Percentiles rank a stretch among this genome's conserved stretches.
phyloP scores from a whole-genome alignment of 2,797 vertebrate species.

The Acridotheres tristis region DNA sequence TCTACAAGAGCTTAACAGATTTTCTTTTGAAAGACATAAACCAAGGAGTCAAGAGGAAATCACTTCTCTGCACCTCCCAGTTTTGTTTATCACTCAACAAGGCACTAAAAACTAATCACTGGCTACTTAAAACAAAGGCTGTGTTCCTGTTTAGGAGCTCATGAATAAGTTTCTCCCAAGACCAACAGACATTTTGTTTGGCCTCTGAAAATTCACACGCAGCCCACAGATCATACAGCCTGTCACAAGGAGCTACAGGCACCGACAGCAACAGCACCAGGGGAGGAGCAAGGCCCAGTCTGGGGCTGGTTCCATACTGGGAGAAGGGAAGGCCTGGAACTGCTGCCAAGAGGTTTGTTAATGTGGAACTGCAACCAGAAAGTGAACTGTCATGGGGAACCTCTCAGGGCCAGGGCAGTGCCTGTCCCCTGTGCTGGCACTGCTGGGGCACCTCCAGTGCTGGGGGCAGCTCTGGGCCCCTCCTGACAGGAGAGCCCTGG shows the following conservation, averaged over 20 bases:
- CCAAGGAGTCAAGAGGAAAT: background rate
- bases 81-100: background rate
- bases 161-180: too few species aligned
- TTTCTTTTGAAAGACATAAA: background rate
- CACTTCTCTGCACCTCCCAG: background rate
- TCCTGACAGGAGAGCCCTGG: background rate
- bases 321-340: background rate
- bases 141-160: background rate
- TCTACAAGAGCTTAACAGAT: background rate
- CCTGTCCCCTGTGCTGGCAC: background rate
- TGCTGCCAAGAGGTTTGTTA: too few species aligned
- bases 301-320: background rate
- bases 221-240: background rate
- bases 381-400: too few species aligned
- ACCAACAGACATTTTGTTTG: background rate
- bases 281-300: background rate
- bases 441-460: background rate
- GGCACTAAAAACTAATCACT: fast-evolving
- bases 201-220: background rate
- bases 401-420: background rate
- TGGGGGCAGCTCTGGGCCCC: background rate
- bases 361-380: too few species aligned
- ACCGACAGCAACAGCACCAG: background rate
- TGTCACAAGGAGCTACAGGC: background rate
- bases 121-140: background rate